Evolutionary conservation across 2,113 vertebrate species (phyloP).

Genomic region (Saimiri boliviensis): DNA sequence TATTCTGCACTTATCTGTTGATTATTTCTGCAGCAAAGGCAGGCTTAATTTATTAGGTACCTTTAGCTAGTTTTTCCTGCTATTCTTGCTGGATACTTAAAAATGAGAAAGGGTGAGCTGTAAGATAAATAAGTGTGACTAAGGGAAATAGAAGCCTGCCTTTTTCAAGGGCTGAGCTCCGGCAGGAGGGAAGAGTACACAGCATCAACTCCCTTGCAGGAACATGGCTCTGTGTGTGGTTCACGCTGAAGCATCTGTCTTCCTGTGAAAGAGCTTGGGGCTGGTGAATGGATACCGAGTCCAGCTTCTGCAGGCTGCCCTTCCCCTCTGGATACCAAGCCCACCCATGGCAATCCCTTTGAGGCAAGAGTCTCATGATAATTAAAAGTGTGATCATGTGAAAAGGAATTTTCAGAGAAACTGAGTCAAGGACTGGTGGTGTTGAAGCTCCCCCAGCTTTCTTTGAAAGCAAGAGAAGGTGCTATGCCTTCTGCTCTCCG

Average conservation of each 20-base stretch:
- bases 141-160: neutral
- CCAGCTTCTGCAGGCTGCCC: neutral
- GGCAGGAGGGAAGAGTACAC: no score
- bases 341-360: neutral
- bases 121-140: neutral
- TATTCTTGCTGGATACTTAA: neutral
- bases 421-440: neutral
- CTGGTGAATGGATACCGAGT: neutral
- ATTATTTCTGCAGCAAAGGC: neutral
- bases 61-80: neutral
- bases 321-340: neutral
- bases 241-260: neutral
- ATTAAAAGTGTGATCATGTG: neutral
- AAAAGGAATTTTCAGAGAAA: slow-evolving; percentile 7
- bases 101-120: neutral
- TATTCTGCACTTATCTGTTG: neutral
- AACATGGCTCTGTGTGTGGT: neutral
- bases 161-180: neutral
- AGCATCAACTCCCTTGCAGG: neutral
- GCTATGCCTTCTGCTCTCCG: neutral
- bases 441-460: neutral
- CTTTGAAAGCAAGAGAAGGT: neutral
- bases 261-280: neutral
- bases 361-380: neutral
- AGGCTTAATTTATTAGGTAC: neutral